Conservation (phyloP, 2,113 vertebrate species). For the Leptodactylus fuscus region DNA sequence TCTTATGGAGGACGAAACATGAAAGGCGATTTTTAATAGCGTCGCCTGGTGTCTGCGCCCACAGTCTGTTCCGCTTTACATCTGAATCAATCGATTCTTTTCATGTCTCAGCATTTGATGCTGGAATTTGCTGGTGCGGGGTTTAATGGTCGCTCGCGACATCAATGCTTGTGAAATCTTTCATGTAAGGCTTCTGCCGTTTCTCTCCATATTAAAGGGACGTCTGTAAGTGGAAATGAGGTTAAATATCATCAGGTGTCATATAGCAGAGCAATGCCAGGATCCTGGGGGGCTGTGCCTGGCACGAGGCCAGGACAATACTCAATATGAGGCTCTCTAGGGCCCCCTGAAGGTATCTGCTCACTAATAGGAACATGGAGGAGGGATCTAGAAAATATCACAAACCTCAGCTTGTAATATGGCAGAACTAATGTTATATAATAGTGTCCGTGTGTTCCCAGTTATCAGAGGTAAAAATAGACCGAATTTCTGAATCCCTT, state of each 20-base stretch:
- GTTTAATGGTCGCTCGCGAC: neutral
- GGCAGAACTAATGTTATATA: neutral
- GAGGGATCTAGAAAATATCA: too few relatives aligned
- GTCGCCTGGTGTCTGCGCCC: neutral
- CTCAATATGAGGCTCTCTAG: neutral
- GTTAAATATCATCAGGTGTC: neutral
- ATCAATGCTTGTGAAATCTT: neutral
- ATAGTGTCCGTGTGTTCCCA: neutral
- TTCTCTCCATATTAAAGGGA: too few relatives aligned
- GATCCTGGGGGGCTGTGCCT: neutral
- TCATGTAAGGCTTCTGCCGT: neutral
- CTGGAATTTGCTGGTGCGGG: neutral
- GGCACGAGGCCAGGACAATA: neutral
- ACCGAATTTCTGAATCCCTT: neutral
- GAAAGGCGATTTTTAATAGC: neutral
- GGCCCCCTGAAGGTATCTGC: neutral
- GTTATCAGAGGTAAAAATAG: neutral
- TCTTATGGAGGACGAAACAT: neutral
- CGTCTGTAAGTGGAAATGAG: neutral
- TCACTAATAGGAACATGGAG: neutral
- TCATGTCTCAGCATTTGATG: slow-evolving; percentile 9
- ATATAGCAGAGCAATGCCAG: too few relatives aligned
- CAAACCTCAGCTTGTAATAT: neutral
- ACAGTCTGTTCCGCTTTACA: neutral
- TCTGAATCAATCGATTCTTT: neutral